phyloP scores from a whole-genome alignment of 1,140 invertebrate genomes.

The Conus betulinus region DNA sequence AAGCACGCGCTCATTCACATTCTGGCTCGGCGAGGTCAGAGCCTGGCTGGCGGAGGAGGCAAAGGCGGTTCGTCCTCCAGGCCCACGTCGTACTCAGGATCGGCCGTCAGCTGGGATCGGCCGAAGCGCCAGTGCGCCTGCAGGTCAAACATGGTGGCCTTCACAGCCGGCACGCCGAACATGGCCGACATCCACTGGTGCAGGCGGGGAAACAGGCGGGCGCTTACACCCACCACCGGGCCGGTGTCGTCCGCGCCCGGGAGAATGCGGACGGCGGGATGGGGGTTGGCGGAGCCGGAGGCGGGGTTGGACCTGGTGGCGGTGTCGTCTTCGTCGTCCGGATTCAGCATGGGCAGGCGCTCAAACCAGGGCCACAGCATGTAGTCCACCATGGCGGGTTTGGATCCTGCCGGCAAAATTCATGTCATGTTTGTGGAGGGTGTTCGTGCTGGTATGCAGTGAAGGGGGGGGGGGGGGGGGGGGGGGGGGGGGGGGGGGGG shows the following conservation, averaged over 20 bases:
- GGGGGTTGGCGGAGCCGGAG: neutral
- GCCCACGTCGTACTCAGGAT: conserved; percentile 54
- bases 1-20: no score
- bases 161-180: conserved; percentile 50
- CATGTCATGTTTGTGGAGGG: no score
- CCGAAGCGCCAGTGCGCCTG: conserved; percentile 39
- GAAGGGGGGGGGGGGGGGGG: no score
- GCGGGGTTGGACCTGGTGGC: neutral
- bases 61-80: conserved; percentile 33
- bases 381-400: conserved; percentile 58
- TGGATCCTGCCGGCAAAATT: conserved; percentile 40
- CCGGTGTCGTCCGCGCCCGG: no score
- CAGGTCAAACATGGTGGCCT: conserved; percentile 44
- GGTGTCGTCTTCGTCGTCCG: neutral
- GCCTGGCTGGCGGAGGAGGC: neutral
- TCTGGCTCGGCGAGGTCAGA: neutral
- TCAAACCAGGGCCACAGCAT: conserved; percentile 68
- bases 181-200: conserved; percentile 45
- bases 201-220: conserved; percentile 38
- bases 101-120: conserved; percentile 35
- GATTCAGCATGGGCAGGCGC: conserved; percentile 35
- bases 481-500: no score
- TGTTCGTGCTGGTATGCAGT: no score
- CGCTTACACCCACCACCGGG: neutral
- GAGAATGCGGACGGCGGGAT: no score